phyloP scores from a whole-genome alignment of 2,888 invertebrate genomes.

The Aethes cnicana region DNA sequence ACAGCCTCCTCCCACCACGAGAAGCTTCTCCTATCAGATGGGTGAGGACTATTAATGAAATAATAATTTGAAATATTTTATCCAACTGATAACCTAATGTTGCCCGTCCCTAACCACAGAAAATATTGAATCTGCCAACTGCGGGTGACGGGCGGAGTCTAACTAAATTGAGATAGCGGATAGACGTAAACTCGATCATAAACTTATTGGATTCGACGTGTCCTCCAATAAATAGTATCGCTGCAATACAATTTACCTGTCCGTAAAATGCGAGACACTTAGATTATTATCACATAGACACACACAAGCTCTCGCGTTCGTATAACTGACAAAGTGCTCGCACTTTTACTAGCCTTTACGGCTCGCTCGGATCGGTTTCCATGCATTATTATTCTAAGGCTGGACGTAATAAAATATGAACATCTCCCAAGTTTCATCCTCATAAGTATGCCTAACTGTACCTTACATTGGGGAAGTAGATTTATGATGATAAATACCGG shows the following conservation, averaged over 20 bases:
- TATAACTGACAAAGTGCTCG: too few relatives aligned
- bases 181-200: background rate
- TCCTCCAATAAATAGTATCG: background rate
- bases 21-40: too few relatives aligned
- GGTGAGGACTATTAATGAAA: too few relatives aligned
- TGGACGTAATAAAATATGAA: constrained; percentile 11
- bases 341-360: too few relatives aligned
- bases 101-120: background rate
- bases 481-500: too few relatives aligned
- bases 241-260: background rate
- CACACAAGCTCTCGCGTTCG: too few relatives aligned
- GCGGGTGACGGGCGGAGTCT: background rate
- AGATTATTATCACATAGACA: too few relatives aligned
- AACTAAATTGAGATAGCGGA: background rate
- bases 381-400: too few relatives aligned
- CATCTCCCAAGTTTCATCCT: constrained; percentile 1
- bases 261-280: background rate
- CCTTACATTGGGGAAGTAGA: constrained; percentile 2
- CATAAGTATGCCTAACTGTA: background rate
- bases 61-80: too few relatives aligned
- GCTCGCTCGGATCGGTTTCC: too few relatives aligned
- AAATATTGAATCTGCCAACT: background rate
- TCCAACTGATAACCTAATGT: too few relatives aligned
- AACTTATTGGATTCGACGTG: background rate
- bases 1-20: too few relatives aligned